phyloP scores from a whole-genome alignment of 2,888 invertebrate species.

The Apamea anceps region DNA sequence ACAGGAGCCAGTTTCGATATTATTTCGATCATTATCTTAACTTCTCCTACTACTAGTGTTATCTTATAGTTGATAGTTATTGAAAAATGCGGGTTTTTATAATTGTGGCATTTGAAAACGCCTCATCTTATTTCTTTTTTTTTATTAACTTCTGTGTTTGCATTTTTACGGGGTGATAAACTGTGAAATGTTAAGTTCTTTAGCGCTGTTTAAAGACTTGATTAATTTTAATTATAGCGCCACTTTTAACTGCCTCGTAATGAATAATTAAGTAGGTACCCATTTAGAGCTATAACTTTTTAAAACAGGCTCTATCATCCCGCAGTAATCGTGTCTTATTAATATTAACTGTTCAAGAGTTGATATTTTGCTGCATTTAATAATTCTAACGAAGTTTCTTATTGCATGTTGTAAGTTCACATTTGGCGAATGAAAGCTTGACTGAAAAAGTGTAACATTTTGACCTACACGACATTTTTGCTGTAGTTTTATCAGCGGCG shows the following conservation, averaged over 20 bases:
- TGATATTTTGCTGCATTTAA: background rate
- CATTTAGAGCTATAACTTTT: background rate
- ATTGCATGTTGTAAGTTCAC: background rate
- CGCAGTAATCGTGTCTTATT: background rate
- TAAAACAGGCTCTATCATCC: conserved; percentile 1
- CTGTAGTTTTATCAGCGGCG: background rate
- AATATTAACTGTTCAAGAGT: background rate
- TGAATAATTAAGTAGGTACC: background rate
- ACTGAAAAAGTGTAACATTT: background rate
- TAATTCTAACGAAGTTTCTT: background rate
- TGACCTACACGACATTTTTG: background rate
- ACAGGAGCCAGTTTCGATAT: conserved; percentile 56
- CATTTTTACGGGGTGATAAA: conserved; percentile 17
- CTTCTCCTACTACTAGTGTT: conserved; percentile 1
- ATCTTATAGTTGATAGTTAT: conserved; percentile 16
- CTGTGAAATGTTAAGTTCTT: background rate
- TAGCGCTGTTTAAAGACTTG: background rate
- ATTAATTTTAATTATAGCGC: conserved; percentile 31
- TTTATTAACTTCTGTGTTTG: background rate
- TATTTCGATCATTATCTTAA: conserved; percentile 53
- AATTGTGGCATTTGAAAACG: conserved; percentile 3
- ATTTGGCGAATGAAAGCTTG: background rate
- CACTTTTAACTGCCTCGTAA: conserved; percentile 19
- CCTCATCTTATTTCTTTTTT: background rate
- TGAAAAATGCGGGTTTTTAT: conserved; percentile 19